phyloP scores from a whole-genome alignment of 2,888 invertebrate genomes.

The Charanyca ferruginea region DNA sequence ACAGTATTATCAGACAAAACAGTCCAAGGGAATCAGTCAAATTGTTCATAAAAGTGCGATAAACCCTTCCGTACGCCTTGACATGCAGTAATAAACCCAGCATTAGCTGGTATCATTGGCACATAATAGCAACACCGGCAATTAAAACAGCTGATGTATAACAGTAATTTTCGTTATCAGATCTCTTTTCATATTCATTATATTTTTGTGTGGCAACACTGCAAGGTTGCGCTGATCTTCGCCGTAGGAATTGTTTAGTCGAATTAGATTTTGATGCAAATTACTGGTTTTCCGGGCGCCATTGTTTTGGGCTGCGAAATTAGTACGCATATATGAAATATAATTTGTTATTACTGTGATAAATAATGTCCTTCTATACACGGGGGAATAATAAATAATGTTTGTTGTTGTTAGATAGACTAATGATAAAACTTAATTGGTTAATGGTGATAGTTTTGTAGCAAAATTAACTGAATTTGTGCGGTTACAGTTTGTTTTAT shows the following conservation, averaged over 20 bases:
- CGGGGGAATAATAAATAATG: slow-evolving; percentile 7
- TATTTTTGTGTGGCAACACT: slow-evolving; percentile 61
- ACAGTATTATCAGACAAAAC: slow-evolving; percentile 15
- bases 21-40: slow-evolving; percentile 31
- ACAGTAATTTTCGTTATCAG: slow-evolving; percentile 66
- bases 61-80: slow-evolving; percentile 57
- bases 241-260: slow-evolving; percentile 51
- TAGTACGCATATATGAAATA: slow-evolving; percentile 50
- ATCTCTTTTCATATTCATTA: slow-evolving; percentile 63
- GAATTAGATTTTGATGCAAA: slow-evolving; percentile 62
- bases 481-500: background rate
- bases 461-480: background rate
- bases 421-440: background rate
- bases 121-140: slow-evolving; percentile 59
- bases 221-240: slow-evolving; percentile 61
- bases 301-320: slow-evolving; percentile 49
- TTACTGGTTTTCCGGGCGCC: slow-evolving; percentile 56
- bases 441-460: background rate
- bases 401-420: background rate
- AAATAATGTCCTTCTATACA: slow-evolving; percentile 31
- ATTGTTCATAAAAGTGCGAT: slow-evolving; percentile 38
- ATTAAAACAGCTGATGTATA: slow-evolving; percentile 63
- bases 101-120: slow-evolving; percentile 61
- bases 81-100: slow-evolving; percentile 55
- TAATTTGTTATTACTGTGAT: slow-evolving; percentile 42